These are phyloP conservation scores for Buceros bicornis DNA, from an alignment of 2,797 vertebrate species.

Conservation along the genomic window DNA sequence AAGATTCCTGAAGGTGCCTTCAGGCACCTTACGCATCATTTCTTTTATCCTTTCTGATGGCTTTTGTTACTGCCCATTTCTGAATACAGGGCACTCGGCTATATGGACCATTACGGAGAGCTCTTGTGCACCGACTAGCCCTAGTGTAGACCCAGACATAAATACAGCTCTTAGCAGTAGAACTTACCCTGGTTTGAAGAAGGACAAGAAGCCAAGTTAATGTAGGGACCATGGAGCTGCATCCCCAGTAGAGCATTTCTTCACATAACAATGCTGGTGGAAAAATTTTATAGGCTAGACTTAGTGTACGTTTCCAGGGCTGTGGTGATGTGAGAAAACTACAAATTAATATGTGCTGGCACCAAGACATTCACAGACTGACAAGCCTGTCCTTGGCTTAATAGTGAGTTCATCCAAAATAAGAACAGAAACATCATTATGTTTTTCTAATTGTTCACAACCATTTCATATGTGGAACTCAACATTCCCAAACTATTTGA, in stretches of 20 bases:
- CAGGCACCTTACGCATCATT: neutral
- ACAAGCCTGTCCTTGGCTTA: neutral
- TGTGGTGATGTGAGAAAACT: neutral
- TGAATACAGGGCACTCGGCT: neutral
- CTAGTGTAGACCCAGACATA: neutral
- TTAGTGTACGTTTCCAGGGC: neutral
- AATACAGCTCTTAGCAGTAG: neutral
- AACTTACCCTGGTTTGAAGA: slow-evolving; percentile 25
- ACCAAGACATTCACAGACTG: neutral
- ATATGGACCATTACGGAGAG: neutral
- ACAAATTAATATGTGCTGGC: neutral
- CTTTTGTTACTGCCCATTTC: neutral
- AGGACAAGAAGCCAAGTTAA: neutral
- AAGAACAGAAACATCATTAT: slow-evolving; percentile 55
- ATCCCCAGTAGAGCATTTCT: neutral
- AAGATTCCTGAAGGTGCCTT: neutral
- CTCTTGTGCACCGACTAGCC: neutral
- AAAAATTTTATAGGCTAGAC: neutral
- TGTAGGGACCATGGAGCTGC: neutral
- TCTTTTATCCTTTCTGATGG: neutral
- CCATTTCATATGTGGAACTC: neutral
- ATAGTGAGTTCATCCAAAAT: neutral
- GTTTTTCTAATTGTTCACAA: slow-evolving; percentile 29
- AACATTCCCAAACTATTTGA: slow-evolving; percentile 56
- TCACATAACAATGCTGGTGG: neutral